A percentile compares a stretch with the other conserved stretches of the same genome.
These are phyloP conservation scores for Anguilla japonica DNA, from an alignment of 2,113 vertebrate genomes.

Conservation along the genomic window DNA sequence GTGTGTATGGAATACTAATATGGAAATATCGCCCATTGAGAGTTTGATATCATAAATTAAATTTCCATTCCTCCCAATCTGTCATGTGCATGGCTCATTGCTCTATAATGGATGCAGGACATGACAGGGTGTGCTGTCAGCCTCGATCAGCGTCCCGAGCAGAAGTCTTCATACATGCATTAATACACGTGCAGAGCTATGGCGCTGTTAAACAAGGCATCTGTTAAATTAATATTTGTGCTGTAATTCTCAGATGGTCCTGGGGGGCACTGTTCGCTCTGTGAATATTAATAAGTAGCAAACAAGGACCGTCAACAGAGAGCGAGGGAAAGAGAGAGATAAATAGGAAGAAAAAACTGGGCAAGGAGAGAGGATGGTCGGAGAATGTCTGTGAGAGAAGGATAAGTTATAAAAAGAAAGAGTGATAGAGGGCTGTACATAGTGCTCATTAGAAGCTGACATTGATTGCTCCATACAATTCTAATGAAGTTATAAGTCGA, in stretches of 20 bases:
- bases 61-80: not conserved
- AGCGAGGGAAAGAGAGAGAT: not conserved
- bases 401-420: not conserved
- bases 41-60: not conserved
- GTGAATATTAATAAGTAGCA: not conserved
- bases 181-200: not conserved
- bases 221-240: not conserved
- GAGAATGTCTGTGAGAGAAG: not conserved
- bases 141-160: not conserved
- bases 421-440: not conserved
- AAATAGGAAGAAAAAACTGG: not conserved
- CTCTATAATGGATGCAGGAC: not conserved
- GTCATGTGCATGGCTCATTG: not conserved
- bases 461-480: not conserved
- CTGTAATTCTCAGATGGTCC: slow-evolving; percentile 1
- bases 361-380: not conserved
- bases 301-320: not conserved
- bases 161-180: not conserved
- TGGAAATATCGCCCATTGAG: not conserved
- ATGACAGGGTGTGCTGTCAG: not conserved
- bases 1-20: not conserved
- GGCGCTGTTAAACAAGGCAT: not conserved
- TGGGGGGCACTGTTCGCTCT: slow-evolving; percentile 5
- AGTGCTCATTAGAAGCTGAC: not conserved
- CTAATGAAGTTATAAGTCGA: not conserved